Base-by-base conservation (phyloP, 2,888 invertebrate species). In the Penaeus monodon region DNA sequence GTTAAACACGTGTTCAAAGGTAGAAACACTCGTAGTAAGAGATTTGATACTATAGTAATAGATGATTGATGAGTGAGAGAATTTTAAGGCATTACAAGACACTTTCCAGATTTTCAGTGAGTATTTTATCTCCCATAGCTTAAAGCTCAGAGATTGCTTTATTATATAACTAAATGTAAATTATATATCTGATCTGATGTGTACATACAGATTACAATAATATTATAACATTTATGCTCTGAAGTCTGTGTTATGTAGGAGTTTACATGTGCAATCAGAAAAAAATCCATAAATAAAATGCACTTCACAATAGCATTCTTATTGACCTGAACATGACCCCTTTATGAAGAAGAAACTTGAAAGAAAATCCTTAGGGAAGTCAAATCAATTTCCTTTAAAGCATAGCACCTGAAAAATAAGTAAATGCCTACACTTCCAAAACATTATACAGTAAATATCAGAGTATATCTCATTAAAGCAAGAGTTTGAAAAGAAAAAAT, bases 41-140 rank as follows among this genome's bases (percentile, higher is more conserved):
- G 88, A 84, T 81, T 84, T 84, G 88, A 84, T 84, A 88, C 88
- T 76, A 88, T 88, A 76, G 84, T 88, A 64, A 88, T 88, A 81
- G 88, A 88, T 80, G 87, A 87, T 81, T 88, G 82, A 86, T 86
- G 86, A 82, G 83, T 83, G 86, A 86, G 64, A 79, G 74, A 63
- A 73, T 49, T 83, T 87, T 82, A 83, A 87, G 86, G 83, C 86
- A 87, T 87, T 87, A 87, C 79, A 86, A 87, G 70, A 82, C 78
- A 82, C 77, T 87, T 87, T 83, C 86, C 82, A 83, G 73, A 83
- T 87, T 85, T 83, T 70, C 68, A 70, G 57, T 83, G 83, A 86
- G 24, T 85, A 87, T 87, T 83, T 87, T 87, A 87, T 87, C 74
- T 85, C 86, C 66, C 57, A 76, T 63, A 78, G 63, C 76, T 78